Base-by-base conservation (phyloP, 2,888 invertebrate genomes). In the Pteria penguin region DNA sequence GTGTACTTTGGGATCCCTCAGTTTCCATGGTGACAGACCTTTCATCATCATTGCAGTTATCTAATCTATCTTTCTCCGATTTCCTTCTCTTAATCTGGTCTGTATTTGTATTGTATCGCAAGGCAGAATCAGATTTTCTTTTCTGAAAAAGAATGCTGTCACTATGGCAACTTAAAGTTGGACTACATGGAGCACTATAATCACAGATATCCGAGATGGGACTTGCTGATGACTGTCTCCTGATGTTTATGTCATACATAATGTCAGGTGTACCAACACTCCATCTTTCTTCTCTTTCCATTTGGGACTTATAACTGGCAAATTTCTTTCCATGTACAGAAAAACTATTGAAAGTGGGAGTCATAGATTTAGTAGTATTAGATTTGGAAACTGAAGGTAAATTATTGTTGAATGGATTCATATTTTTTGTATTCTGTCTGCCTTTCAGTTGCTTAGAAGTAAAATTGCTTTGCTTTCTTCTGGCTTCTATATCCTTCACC, bases 101-200 rank as follows among this genome's bases (percentile, higher is more conserved):
- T n/a, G 22, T 11, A 1, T 54, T 32, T 24, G 45, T 61, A 31
- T 54, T 32, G 45, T 45, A 45, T 45, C 11, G 18, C 8, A 45
- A 14, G 1, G 11, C 8, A 2, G 29, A 27, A 22, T 67, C 62
- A 5, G 26, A 24, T 32, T 76, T 76, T 24, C 76, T 45, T 55
- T 76, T 76, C 36, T 67, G 55, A 2, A 67, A 14, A 24, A 33
- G 11, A 22, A 55, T 11, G 18, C 65, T 61, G 32, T 76, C 76
- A 55, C 76, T 76, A 18, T 72, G 66, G 8, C 33, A 54, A 32
- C 76, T 72, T 5, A 57, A 26, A n/a, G 76, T 45, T 22, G 72
- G 76, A 45, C 76, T 76, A 22, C 55, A 57, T 22, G 68, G 45
- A 45, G 45, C 45, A 45, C 45, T 45, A 45, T 45, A 45, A 45